phyloP scores from a whole-genome alignment of 2,888 invertebrate genomes.

The Lepidochrysops patricia region DNA sequence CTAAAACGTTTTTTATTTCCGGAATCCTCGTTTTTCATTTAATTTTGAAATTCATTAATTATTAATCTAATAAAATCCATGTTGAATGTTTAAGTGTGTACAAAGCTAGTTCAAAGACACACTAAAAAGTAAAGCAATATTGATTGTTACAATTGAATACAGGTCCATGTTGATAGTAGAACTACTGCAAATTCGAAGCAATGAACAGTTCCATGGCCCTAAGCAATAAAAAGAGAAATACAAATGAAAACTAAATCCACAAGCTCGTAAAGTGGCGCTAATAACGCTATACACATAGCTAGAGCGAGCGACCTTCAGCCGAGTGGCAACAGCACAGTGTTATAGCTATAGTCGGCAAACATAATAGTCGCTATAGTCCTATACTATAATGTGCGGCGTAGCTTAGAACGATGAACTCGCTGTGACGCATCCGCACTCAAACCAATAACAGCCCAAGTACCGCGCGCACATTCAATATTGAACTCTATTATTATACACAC shows the following conservation, averaged over 20 bases:
- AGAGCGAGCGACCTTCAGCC: slow-evolving; percentile 8
- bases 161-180: too few species aligned
- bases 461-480: slow-evolving; percentile 24
- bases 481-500: slow-evolving; percentile 29
- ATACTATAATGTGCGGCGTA: slow-evolving; percentile 21
- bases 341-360: background rate
- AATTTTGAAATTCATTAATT: too few species aligned
- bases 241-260: background rate
- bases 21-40: too few species aligned
- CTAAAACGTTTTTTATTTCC: too few species aligned
- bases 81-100: too few species aligned
- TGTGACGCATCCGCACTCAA: slow-evolving; percentile 49
- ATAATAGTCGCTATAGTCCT: background rate
- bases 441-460: slow-evolving; percentile 36
- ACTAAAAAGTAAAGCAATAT: too few species aligned
- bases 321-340: slow-evolving; percentile 19
- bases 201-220: too few species aligned
- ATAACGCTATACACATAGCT: slow-evolving; percentile 34
- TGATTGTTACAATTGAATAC: too few species aligned
- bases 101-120: too few species aligned
- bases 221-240: background rate
- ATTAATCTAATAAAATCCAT: too few species aligned
- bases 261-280: background rate
- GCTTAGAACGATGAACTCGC: slow-evolving; percentile 65
- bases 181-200: too few species aligned